Evolutionary conservation across 2,888 invertebrate genomes (phyloP).

Genomic region (Orthonychiurus folsomi): DNA sequence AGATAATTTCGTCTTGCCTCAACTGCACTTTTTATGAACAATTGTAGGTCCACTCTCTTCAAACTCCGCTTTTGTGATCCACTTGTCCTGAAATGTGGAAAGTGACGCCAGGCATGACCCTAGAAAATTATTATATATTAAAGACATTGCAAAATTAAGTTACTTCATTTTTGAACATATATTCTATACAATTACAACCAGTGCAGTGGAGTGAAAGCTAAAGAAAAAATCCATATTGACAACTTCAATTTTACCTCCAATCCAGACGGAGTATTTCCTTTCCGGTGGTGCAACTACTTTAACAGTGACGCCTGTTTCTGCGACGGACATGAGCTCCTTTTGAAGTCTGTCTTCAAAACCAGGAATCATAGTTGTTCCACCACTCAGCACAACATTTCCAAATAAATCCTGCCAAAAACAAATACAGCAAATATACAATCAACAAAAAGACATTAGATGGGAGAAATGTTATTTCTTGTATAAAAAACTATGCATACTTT

Average conservation of each 20-base stretch:
- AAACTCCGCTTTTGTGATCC: constrained; percentile 37
- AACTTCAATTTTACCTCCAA: constrained; percentile 26
- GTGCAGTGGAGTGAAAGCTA: not conserved
- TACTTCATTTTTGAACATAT: not conserved
- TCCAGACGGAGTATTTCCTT: constrained; percentile 39
- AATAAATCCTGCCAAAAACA: constrained; percentile 31
- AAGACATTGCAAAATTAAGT: no score
- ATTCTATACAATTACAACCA: constrained; percentile 2
- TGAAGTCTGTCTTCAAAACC: constrained; percentile 35
- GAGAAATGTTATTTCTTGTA: not conserved
- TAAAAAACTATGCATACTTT: no score
- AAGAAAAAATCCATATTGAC: not conserved
- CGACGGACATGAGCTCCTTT: constrained; percentile 33
- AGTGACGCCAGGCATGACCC: constrained; percentile 33
- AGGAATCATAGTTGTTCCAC: constrained; percentile 38
- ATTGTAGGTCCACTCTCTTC: constrained; percentile 36
- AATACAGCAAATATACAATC: not conserved
- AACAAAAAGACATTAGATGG: not conserved
- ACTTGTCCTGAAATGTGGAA: constrained; percentile 39
- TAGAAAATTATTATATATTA: not conserved
- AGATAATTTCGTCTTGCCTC: no score
- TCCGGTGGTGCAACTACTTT: constrained; percentile 38
- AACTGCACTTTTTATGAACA: constrained; percentile 29
- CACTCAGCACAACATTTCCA: constrained; percentile 31
- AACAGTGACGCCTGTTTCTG: constrained; percentile 25